phyloP scores from a whole-genome alignment of 2,888 invertebrate species.

The Disparrhopalites patrizii region DNA sequence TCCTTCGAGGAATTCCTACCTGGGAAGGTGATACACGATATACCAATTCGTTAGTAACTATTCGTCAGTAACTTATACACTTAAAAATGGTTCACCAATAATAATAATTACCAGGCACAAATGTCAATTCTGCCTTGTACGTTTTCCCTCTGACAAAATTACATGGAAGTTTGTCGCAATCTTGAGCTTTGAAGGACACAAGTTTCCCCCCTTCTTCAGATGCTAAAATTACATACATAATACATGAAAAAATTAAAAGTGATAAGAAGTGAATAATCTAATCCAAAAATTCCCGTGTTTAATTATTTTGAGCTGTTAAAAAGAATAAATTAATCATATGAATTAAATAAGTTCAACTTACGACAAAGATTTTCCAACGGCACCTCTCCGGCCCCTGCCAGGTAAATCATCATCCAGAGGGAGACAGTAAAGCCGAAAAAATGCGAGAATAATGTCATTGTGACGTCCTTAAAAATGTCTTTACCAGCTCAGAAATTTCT shows the following conservation, averaged over 20 bases:
- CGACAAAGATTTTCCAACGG: background rate
- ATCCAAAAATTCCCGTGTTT: background rate
- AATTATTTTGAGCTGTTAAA: background rate
- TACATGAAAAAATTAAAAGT: background rate
- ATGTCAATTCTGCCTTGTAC: background rate
- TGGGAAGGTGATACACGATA: no score
- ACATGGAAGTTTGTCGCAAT: constrained; percentile 2
- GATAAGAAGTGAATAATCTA: background rate
- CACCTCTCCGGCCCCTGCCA: constrained; percentile 1
- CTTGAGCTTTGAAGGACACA: background rate
- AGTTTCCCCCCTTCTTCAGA: constrained; percentile 2
- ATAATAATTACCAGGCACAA: background rate
- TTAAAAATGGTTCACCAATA: background rate
- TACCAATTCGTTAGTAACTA: background rate
- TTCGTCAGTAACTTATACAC: background rate
- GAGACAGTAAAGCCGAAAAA: no score
- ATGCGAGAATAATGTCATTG: no score
- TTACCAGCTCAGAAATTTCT: no score
- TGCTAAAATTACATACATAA: background rate
- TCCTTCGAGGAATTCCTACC: background rate
- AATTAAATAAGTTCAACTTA: background rate
- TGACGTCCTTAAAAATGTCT: no score
- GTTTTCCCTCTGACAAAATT: constrained; percentile 1
- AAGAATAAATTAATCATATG: background rate
- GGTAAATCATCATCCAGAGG: no score